Percentiles rank a stretch among this genome's conserved stretches.
These are phyloP conservation scores for Tinamus major DNA, from an alignment of 2,797 vertebrate genomes.

Conservation along the genomic window DNA sequence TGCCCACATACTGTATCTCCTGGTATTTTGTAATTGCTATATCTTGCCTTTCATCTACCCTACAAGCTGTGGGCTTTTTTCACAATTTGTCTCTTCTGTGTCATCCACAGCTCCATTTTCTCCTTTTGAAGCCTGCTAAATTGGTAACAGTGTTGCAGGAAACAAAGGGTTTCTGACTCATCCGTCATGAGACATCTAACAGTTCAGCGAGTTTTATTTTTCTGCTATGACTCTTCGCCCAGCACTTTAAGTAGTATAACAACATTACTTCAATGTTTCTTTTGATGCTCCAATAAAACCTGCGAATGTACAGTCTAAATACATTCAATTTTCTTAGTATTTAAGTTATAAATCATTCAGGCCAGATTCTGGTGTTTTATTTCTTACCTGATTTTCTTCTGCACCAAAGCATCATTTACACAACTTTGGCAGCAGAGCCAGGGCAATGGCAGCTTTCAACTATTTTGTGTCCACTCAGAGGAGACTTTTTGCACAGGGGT, in stretches of 20 bases:
- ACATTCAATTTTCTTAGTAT: background rate
- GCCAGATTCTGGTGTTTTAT: background rate
- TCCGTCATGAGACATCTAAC: constrained; percentile 52
- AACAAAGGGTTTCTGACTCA: constrained; percentile 70
- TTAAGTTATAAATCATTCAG: background rate
- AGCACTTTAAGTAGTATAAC: background rate
- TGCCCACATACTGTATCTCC: constrained; percentile 10
- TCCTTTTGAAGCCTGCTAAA: constrained; percentile 55
- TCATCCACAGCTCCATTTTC: constrained; percentile 53
- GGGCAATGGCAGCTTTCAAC: background rate
- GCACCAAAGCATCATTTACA: fast-evolving
- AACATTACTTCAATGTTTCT: constrained; percentile 32
- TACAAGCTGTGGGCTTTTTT: constrained; percentile 41
- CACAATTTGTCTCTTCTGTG: constrained; percentile 49
- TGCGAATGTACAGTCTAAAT: background rate
- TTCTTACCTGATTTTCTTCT: background rate
- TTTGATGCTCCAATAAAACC: constrained; percentile 42
- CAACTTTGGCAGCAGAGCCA: background rate
- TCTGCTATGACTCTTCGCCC: constrained; percentile 44
- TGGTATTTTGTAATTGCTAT: constrained; percentile 38
- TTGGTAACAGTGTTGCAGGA: constrained; percentile 23
- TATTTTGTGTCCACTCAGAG: fast-evolving
- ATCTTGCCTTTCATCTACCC: constrained; percentile 58
- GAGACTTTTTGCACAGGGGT: background rate
- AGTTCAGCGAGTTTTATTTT: constrained; percentile 41